Percentiles rank a stretch among this genome's conserved stretches.
Conservation (phyloP, 2,113 vertebrate species). For the Vanacampus margaritifer region DNA sequence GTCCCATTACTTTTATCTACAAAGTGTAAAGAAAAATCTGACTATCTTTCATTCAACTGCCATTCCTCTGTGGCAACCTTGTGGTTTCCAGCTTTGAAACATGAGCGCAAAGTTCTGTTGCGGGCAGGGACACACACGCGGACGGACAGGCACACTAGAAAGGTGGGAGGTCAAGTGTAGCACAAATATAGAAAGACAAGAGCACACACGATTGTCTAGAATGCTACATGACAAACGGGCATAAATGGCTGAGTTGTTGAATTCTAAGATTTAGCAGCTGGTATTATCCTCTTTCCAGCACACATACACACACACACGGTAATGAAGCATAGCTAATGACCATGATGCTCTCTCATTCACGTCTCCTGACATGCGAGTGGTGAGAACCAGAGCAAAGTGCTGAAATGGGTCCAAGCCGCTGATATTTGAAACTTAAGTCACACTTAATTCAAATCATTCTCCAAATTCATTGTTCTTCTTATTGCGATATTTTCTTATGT, state of each 20-base stretch:
- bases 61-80: constrained; percentile 62
- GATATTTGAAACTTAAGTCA: constrained; percentile 44
- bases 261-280: constrained; percentile 6
- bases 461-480: not conserved
- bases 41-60: constrained; percentile 60
- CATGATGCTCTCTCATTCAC: constrained; percentile 60
- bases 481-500: too few species aligned
- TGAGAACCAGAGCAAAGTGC: constrained; percentile 32
- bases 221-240: not conserved
- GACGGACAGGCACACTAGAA: constrained; percentile 5
- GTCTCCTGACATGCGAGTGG: constrained; percentile 40
- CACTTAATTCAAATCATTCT: not conserved
- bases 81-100: constrained; percentile 71
- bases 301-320: constrained; percentile 20
- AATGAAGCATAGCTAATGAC: constrained; percentile 67
- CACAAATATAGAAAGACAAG: not conserved
- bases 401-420: constrained; percentile 27
- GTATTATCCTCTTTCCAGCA: constrained; percentile 3
- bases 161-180: not conserved
- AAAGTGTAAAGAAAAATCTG: constrained; percentile 68
- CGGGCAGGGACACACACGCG: constrained; percentile 21
- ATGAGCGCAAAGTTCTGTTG: constrained; percentile 51
- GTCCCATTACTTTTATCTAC: constrained; percentile 7
- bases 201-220: constrained; percentile 8
- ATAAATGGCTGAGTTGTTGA: not conserved